These are phyloP conservation scores for Scaptomyza pallida DNA, from an alignment of 1,140 invertebrate genomes.

Conservation along the genomic window DNA sequence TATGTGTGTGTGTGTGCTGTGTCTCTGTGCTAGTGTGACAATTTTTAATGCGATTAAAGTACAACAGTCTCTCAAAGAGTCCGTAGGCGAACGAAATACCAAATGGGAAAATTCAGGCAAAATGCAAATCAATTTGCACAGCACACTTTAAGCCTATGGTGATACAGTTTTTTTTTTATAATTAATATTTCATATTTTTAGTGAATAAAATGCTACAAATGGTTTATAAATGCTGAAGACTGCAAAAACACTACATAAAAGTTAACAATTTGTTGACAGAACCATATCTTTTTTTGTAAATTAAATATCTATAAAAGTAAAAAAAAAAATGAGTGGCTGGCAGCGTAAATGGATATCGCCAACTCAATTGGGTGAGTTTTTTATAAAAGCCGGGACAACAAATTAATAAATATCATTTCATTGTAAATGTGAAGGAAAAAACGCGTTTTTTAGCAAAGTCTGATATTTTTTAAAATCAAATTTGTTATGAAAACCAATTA, in stretches of 20 bases:
- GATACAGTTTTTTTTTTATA: constrained; percentile 18
- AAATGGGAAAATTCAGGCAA: constrained; percentile 27
- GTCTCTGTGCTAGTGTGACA: constrained; percentile 63
- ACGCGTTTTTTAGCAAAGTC: too few relatives aligned
- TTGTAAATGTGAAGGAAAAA: too few relatives aligned
- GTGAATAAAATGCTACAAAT: constrained; percentile 36
- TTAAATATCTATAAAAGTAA: constrained; percentile 29
- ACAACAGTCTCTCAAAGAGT: constrained; percentile 63
- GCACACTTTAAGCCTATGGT: not conserved
- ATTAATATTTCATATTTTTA: not conserved
- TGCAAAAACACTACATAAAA: constrained; percentile 14
- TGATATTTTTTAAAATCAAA: too few relatives aligned
- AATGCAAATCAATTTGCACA: constrained; percentile 27
- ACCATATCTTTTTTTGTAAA: constrained; percentile 19
- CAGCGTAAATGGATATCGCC: constrained; percentile 28
- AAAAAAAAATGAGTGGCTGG: not conserved
- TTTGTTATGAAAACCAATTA: too few relatives aligned
- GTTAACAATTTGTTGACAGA: constrained; percentile 14
- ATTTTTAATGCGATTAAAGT: constrained; percentile 82
- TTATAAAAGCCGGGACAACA: not conserved
- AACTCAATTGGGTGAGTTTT: constrained; percentile 52
- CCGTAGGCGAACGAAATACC: constrained; percentile 26
- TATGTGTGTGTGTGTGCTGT: constrained; percentile 18
- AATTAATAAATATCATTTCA: too few relatives aligned
- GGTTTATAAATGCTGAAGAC: constrained; percentile 29